phyloP scores from a whole-genome alignment of 2,888 invertebrate species.

The Phortica okadai region DNA sequence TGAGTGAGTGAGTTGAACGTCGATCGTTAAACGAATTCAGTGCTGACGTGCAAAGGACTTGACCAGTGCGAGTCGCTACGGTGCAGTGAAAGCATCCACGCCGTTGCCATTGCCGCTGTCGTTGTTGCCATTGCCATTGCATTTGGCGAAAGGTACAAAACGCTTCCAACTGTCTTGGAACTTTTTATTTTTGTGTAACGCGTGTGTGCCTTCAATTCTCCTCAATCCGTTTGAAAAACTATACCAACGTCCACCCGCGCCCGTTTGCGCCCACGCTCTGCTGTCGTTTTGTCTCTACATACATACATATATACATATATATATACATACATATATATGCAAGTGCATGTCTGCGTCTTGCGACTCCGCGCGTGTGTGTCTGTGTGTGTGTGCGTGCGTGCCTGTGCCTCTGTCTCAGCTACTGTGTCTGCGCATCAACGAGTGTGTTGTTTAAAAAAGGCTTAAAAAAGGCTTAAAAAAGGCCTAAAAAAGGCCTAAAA shows the following conservation, averaged over 20 bases:
- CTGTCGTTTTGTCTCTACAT: neutral
- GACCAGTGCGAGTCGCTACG: neutral
- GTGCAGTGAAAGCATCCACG: slow-evolving; percentile 14
- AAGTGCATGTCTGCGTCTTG: neutral
- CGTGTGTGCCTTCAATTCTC: neutral
- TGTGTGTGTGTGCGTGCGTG: neutral
- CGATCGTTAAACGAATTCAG: too few species aligned
- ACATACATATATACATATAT: neutral
- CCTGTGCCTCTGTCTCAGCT: neutral
- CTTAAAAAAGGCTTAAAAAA: slow-evolving; percentile 18
- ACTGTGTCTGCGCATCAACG: neutral
- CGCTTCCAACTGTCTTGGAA: neutral
- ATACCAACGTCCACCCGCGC: neutral
- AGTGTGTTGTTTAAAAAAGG: slow-evolving; percentile 17
- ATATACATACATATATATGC: neutral
- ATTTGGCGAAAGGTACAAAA: slow-evolving; percentile 13
- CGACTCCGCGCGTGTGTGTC: neutral
- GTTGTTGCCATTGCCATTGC: neutral
- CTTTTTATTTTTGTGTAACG: neutral
- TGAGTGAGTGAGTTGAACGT: neutral
- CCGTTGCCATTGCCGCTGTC: neutral
- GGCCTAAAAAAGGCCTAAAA: too few species aligned
- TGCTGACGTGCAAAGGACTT: too few species aligned
- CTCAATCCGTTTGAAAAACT: neutral
- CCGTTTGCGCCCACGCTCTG: neutral